Evolutionary conservation across 2,888 invertebrate genomes (phyloP).

Genomic region (Thymelicus sylvestris): DNA sequence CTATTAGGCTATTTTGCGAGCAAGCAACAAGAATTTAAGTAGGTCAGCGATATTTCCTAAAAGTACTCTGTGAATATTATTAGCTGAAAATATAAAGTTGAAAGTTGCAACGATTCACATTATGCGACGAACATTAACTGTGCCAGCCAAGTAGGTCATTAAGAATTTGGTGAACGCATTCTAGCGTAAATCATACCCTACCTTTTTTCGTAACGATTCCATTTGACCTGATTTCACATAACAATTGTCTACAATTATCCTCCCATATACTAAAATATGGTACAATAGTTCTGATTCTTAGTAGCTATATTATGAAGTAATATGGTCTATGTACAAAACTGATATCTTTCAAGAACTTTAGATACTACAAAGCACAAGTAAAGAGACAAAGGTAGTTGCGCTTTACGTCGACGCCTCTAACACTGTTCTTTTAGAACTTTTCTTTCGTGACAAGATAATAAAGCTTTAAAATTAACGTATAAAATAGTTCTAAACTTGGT

Average conservation of each 20-base stretch:
- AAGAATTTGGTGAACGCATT: slow-evolving; percentile 37
- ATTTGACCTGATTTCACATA: slow-evolving; percentile 33
- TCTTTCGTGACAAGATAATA: no score
- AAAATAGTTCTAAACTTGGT: no score
- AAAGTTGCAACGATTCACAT: slow-evolving; percentile 37
- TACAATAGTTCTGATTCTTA: no score
- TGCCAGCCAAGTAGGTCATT: slow-evolving; percentile 37
- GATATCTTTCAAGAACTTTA: no score
- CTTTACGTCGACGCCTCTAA: no score
- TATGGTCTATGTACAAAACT: no score
- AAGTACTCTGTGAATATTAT: slow-evolving; percentile 30
- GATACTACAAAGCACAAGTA: no score
- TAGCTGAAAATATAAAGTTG: slow-evolving; percentile 27
- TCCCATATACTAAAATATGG: neutral
- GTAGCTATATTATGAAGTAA: no score
- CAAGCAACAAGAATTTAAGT: slow-evolving; percentile 3
- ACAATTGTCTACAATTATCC: slow-evolving; percentile 14
- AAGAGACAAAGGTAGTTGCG: no score
- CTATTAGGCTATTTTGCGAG: slow-evolving; percentile 2
- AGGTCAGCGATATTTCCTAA: slow-evolving; percentile 7
- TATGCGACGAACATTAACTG: slow-evolving; percentile 38
- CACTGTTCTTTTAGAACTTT: no score
- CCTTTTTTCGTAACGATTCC: slow-evolving; percentile 32
- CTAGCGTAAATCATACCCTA: slow-evolving; percentile 31
- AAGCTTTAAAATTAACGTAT: no score